Evolutionary conservation across 2,888 invertebrate genomes (phyloP).

Genomic region (Brachynemurus nebulosus): DNA sequence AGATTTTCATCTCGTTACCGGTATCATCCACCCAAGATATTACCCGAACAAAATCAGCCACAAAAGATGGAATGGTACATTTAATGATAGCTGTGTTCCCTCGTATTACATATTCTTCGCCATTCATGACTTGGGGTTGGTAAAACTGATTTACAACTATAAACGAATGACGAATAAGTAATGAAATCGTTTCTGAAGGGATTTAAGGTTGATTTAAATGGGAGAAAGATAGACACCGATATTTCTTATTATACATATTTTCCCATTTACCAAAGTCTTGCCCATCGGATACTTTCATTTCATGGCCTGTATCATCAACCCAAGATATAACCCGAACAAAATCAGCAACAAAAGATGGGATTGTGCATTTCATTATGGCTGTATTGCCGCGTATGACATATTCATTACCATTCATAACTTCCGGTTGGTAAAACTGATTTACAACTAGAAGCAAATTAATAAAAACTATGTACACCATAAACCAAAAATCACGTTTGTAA

Average conservation of each 20-base stretch:
- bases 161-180: too few relatives aligned
- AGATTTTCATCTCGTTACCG: conserved; percentile 40
- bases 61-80: conserved; percentile 72
- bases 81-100: conserved; percentile 72
- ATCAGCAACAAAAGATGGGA: conserved; percentile 61
- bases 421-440: conserved; percentile 67
- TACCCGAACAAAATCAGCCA: conserved; percentile 70
- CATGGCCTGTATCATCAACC: conserved; percentile 65
- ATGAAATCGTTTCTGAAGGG: too few relatives aligned
- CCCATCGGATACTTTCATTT: conserved; percentile 51
- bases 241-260: neutral
- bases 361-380: conserved; percentile 56
- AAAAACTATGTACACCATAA: neutral
- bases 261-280: conserved; percentile 41
- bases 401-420: conserved; percentile 48
- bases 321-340: conserved; percentile 56
- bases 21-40: conserved; percentile 65
- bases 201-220: conserved; percentile 19
- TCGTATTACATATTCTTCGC: conserved; percentile 71
- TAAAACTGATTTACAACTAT: conserved; percentile 73
- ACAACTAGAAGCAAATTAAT: conserved; percentile 43
- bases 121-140: conserved; percentile 66
- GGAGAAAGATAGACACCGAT: neutral
- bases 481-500: too few relatives aligned
- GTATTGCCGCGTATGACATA: conserved; percentile 58